Evolutionary conservation across 2,888 invertebrate genomes (phyloP), one percentile per base, ranked within the genome.

Genomic region (Chloroclysta siterata): DNA sequence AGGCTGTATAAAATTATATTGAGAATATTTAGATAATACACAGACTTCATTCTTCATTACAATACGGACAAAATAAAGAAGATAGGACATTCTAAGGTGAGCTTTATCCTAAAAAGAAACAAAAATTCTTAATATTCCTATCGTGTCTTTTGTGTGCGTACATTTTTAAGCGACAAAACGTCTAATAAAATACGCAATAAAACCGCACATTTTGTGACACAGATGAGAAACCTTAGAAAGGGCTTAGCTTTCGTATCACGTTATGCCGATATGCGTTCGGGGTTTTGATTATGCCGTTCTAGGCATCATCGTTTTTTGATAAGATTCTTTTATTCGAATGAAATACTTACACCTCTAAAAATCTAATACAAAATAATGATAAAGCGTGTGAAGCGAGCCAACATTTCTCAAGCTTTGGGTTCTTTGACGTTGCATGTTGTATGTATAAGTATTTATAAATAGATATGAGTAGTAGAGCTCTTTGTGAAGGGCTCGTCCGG

Each of bases 231-330:
- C 65, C 60, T 51, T 62, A 44, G 60, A 66, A 52, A 14, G 54
- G 44, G 58, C 71, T 69, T 60, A 62, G 71, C 55, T 71, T 73
- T 72, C 73, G 68, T 66, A 73, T 73, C 73, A 72, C 73, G 73
- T 73, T 61, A 63, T 60, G 57, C 66, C 66, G 68, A 68, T 70
- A 66, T 68, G 66, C 66, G 70, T 61, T 69, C 56, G 46, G 68
- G 62, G 59, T 70, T 71, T 71, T 72, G 71, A 69, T 63, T 67
- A 61, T 65, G 63, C 57, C 62, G 61, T 66, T 59, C 64, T 60
- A 63, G 57, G 66, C 55, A 60, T 57, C 60, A 64, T 69, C 62
- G 63, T 53, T 65, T 60, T 52, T 33, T 56, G 61, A 68, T 63
- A 63, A 53, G 53, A 53, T 63, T 22, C 39, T 52, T 54, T 52